Percentiles rank a stretch among this genome's conserved stretches.
Evolutionary conservation across 2,113 vertebrate species (phyloP).

Genomic region (Cyanoderma ruficeps): DNA sequence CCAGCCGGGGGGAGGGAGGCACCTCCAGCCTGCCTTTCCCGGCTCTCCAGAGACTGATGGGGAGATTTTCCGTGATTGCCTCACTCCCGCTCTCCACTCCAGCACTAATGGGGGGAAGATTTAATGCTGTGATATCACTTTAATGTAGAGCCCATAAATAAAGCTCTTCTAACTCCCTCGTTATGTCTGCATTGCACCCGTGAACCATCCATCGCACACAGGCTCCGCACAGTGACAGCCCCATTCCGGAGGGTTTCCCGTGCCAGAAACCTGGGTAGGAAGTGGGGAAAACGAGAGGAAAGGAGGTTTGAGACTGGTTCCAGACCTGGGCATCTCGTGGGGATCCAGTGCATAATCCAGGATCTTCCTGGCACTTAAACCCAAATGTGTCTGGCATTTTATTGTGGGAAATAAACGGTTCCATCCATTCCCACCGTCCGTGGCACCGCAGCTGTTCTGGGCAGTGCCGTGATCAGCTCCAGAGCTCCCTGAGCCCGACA

Average conservation of each 20-base stretch:
- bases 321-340: background rate
- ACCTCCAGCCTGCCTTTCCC: background rate
- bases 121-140: slow-evolving; percentile 48
- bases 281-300: fast-evolving
- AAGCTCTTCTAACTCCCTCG: slow-evolving; percentile 20
- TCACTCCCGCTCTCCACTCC: background rate
- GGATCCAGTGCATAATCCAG: fast-evolving
- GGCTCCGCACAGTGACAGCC: background rate
- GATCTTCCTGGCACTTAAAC: background rate
- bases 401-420: background rate
- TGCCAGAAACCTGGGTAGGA: background rate
- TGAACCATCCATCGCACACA: background rate
- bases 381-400: background rate
- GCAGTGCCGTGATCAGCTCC: background rate
- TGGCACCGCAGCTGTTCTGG: background rate
- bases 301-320: background rate
- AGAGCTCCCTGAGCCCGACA: background rate
- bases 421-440: background rate
- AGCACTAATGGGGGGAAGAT: slow-evolving; percentile 44
- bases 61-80: background rate
- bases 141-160: slow-evolving; percentile 54
- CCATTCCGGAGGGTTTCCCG: background rate
- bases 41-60: background rate
- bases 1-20: background rate
- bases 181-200: background rate